Evolutionary conservation across 2,888 invertebrate species (phyloP).

Genomic region (Epirrhoe alternata): DNA sequence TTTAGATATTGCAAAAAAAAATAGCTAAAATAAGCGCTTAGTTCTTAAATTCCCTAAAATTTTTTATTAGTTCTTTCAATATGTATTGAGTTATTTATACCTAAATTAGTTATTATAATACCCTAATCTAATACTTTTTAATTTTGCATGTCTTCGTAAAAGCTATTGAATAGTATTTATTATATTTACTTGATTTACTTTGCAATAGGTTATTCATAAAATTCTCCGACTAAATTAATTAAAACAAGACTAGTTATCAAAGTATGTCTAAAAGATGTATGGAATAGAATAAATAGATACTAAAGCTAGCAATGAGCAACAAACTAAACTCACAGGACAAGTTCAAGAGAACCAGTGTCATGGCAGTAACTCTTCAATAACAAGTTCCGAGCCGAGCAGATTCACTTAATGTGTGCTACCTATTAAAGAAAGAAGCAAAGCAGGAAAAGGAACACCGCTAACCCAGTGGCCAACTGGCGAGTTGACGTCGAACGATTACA

Average conservation of each 20-base stretch:
- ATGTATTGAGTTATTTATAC: no score
- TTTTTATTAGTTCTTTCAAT: no score
- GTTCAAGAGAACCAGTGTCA: constrained; percentile 18
- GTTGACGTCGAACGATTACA: constrained; percentile 73
- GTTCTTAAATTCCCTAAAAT: no score
- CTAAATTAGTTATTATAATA: no score
- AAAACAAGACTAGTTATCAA: background rate
- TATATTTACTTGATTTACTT: no score
- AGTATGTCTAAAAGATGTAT: background rate
- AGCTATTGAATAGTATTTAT: no score
- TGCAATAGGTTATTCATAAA: no score
- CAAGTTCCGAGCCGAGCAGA: constrained; percentile 52
- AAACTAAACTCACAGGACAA: background rate
- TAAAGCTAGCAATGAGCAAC: background rate
- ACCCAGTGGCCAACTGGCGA: constrained; percentile 84
- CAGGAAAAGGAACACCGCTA: constrained; percentile 83
- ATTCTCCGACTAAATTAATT: background rate
- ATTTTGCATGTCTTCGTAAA: no score
- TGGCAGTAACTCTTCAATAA: constrained; percentile 31
- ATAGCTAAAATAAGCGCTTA: no score
- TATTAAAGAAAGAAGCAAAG: constrained; percentile 70
- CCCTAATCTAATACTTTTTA: no score
- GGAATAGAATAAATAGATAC: background rate
- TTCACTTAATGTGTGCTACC: constrained; percentile 62
- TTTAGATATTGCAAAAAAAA: no score